phyloP scores from a whole-genome alignment of 2,888 invertebrate genomes.

The Thymelicus lineola region DNA sequence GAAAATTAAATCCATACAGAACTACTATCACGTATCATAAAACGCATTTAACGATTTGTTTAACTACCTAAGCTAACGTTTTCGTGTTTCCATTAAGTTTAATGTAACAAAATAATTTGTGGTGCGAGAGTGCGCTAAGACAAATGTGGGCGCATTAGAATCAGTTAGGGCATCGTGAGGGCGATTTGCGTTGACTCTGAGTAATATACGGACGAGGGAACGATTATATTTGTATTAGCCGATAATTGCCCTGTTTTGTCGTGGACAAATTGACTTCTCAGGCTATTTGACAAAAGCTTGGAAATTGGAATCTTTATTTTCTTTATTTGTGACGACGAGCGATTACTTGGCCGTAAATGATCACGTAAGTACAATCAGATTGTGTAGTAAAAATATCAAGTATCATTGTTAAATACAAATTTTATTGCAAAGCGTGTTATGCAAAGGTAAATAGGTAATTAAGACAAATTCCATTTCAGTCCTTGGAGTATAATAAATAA shows the following conservation, averaged over 20 bases:
- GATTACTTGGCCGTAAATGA: no score
- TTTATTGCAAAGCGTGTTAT: no score
- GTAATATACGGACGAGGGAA: constrained; percentile 54
- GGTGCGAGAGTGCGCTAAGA: constrained; percentile 46
- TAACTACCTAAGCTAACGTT: constrained; percentile 49
- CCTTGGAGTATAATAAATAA: no score
- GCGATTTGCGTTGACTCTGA: constrained; percentile 59
- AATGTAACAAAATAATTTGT: constrained; percentile 65
- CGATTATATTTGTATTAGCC: constrained; percentile 62
- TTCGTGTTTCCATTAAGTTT: constrained; percentile 61
- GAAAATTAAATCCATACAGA: not conserved
- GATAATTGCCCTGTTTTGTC: constrained; percentile 42
- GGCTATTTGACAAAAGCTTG: constrained; percentile 13
- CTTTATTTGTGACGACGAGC: no score
- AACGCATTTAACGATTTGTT: constrained; percentile 41
- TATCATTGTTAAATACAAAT: no score
- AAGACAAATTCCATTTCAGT: no score
- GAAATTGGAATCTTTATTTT: no score
- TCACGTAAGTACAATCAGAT: no score
- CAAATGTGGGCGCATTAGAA: constrained; percentile 62
- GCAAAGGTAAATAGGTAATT: no score
- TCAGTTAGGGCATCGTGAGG: constrained; percentile 60
- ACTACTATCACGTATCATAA: constrained; percentile 3
- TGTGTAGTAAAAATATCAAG: no score
- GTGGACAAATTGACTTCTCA: constrained; percentile 33